Percentiles rank a stretch among this genome's conserved stretches.
These are phyloP conservation scores for Eueides isabella DNA, from an alignment of 1,140 invertebrate genomes.

Conservation along the genomic window DNA sequence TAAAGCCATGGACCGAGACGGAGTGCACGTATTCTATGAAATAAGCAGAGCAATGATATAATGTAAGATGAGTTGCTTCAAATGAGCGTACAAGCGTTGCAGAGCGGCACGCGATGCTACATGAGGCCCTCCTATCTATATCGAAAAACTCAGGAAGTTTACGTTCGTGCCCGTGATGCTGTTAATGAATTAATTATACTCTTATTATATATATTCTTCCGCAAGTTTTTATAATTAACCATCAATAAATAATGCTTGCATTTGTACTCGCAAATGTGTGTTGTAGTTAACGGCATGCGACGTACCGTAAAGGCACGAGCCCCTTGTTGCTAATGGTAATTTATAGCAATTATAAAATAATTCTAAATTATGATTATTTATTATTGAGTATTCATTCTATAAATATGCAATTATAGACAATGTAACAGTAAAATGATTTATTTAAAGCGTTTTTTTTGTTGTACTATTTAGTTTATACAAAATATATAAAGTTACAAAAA, in stretches of 20 bases:
- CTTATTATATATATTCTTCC: constrained; percentile 67
- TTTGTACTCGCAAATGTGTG: constrained; percentile 20
- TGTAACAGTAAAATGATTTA: not conserved
- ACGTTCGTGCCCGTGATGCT: constrained; percentile 53
- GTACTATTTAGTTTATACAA: not conserved
- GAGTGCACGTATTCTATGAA: constrained; percentile 34
- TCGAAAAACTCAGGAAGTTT: constrained; percentile 70
- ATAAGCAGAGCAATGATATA: constrained; percentile 57
- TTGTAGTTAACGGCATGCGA: constrained; percentile 43
- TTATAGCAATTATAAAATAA: constrained; percentile 47
- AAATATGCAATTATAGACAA: not conserved
- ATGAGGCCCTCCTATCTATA: constrained; percentile 34
- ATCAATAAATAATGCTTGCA: constrained; percentile 34
- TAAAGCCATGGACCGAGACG: constrained; percentile 55
- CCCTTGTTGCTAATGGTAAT: constrained; percentile 41
- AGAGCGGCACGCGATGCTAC: constrained; percentile 52
- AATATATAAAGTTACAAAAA: not conserved
- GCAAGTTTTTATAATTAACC: constrained; percentile 43
- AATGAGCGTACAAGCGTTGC: constrained; percentile 12
- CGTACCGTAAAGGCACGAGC: constrained; percentile 60
- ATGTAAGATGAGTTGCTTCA: constrained; percentile 28
- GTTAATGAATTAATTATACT: constrained; percentile 70
- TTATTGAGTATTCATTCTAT: constrained; percentile 8
- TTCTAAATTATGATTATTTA: constrained; percentile 28
- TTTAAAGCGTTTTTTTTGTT: not conserved